Evolutionary conservation across 2,888 invertebrate species (phyloP), one percentile per base, ranked within the genome.

Genomic region (Yponomeuta evonymella): DNA sequence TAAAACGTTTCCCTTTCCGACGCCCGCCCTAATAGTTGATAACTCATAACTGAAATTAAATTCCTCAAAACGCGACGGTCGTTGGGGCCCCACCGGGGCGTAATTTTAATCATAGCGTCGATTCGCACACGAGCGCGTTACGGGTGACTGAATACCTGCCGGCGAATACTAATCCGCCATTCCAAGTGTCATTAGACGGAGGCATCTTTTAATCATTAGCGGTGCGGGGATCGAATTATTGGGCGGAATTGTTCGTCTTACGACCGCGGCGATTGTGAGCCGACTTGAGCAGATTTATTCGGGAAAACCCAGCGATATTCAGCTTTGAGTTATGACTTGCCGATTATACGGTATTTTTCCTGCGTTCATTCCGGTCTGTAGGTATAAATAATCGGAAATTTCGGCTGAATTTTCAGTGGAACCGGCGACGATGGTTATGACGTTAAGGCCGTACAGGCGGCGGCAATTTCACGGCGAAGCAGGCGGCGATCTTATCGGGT

Each of bases 261-360:
- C 33, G 68, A 68, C 72, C 74, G 72, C 75, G 77, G 79, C 83
- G 84, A 85, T 84, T 82, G 79, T 74, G 74, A 75, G 78, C 76
- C 78, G 79, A 12, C 5, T 36, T 67, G 67, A 43, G 51, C 29
- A 29, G 48, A 68, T 58, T 68, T 68, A 30, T 30, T 51, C 65
- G 9, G 30, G 51, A 36, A 43, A 8, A n/a, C 67, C n/a, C 51
- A 15, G 51, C 51, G 2, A 58, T 58, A 58, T 58, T 58, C 51
- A 58, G 51, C 51, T 15, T 15, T 58, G 51, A 58, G 51, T 58
- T 58, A 58, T 58, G 51, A 15, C 51, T 58, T 58, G 51, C 51
- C 51, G 51, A 58, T 58, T 58, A 58, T 15, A 58, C 51, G 51
- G 51, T 58, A 58, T 58, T 58, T 58, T 58, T 58, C 51, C 51